Conservation (phyloP, 1,140 invertebrate genomes). For the Pararge aegeria region DNA sequence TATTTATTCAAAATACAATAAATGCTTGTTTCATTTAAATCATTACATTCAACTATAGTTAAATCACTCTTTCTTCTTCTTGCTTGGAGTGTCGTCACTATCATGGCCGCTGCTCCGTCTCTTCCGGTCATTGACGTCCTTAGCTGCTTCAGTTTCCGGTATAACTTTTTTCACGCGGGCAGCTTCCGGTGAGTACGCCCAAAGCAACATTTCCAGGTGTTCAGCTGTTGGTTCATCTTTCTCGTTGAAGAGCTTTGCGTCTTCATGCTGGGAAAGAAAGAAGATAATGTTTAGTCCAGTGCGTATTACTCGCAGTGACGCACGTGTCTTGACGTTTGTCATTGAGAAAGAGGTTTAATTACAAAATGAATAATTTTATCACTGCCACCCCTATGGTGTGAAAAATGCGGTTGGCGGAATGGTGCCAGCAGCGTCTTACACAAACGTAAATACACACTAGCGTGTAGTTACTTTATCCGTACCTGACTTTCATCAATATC, state of each 20-base stretch:
- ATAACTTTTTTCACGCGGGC: constrained; percentile 55
- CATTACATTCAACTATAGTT: not conserved
- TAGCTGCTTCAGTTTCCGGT: constrained; percentile 48
- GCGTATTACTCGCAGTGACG: too few species aligned
- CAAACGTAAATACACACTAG: too few species aligned
- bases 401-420: too few species aligned
- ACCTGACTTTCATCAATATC: too few species aligned
- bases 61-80: constrained; percentile 58
- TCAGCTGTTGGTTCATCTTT: constrained; percentile 82
- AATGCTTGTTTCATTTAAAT: constrained; percentile 11
- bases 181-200: constrained; percentile 82
- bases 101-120: constrained; percentile 39
- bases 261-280: constrained; percentile 44
- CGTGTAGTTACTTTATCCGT: too few species aligned
- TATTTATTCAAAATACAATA: constrained; percentile 20
- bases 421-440: too few species aligned
- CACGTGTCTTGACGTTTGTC: too few species aligned
- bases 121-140: constrained; percentile 37
- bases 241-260: constrained; percentile 80
- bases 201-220: constrained; percentile 82
- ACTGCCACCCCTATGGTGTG: too few species aligned
- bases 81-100: constrained; percentile 47
- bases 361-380: too few species aligned
- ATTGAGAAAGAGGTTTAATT: too few species aligned
- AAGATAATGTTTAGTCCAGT: not conserved